A percentile compares a stretch with the other conserved stretches of the same genome.
Conservation (phyloP, 2,888 invertebrate genomes). For the Imbricaverruca yamaguchii region DNA sequence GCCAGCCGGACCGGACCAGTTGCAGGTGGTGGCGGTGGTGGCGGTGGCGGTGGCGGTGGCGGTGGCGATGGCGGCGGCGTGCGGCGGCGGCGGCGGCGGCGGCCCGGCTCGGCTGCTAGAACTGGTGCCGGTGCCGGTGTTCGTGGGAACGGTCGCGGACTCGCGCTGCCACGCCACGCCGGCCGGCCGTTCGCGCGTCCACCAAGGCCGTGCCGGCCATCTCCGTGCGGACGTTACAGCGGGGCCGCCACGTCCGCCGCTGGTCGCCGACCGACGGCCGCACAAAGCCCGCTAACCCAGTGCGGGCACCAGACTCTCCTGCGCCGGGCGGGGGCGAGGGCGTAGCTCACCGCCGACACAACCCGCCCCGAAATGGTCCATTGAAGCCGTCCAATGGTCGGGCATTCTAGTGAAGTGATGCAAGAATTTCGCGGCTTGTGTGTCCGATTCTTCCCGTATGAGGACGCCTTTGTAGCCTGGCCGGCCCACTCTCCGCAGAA, state of each 20-base stretch:
- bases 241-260: no score
- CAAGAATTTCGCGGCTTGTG: slow-evolving; percentile 19
- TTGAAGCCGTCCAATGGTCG: not conserved
- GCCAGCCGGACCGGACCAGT: not conserved
- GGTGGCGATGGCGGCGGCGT: no score
- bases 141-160: not conserved
- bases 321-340: no score
- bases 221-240: no score
- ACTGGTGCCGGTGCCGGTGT: no score
- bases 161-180: not conserved
- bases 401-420: not conserved
- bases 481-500: not conserved
- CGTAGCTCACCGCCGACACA: not conserved
- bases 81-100: not conserved
- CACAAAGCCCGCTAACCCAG: no score
- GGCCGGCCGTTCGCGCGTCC: no score
- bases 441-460: not conserved
- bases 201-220: no score
- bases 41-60: no score
- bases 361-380: slow-evolving; percentile 3
- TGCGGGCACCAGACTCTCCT: no score
- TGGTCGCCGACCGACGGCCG: no score
- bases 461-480: not conserved
- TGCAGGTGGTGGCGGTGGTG: no score
- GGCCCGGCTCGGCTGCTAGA: not conserved